Evolutionary conservation across 2,113 vertebrate species (phyloP).

Genomic region (Leptobrachium ailaonicum): DNA sequence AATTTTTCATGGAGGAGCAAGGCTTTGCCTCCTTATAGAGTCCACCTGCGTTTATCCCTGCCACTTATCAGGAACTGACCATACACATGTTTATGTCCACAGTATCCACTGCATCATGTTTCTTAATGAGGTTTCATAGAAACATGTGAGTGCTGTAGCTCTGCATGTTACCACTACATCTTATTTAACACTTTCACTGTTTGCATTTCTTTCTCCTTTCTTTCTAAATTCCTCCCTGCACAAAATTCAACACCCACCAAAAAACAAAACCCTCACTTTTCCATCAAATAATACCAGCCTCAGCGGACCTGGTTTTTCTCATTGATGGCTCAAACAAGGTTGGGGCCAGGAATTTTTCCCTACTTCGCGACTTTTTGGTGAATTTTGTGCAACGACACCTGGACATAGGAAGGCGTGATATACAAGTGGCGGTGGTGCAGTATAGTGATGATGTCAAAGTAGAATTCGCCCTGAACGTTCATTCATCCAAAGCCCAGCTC

Average conservation of each 20-base stretch:
- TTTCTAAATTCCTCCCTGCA: constrained; percentile 55
- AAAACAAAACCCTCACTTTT: constrained; percentile 21
- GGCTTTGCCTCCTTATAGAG: no score
- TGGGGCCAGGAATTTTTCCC: constrained; percentile 88
- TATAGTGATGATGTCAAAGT: constrained; percentile 81
- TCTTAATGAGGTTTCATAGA: constrained; percentile 78
- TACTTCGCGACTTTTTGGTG: constrained; percentile 87
- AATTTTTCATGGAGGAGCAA: no score
- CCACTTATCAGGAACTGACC: not conserved
- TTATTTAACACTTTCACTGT: constrained; percentile 90
- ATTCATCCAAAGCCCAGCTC: constrained; percentile 78
- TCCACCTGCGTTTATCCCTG: no score
- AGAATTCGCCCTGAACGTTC: constrained; percentile 84
- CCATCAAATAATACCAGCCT: constrained; percentile 86
- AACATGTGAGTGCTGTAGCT: constrained; percentile 71
- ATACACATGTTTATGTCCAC: constrained; percentile 6
- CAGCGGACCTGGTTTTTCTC: constrained; percentile 97
- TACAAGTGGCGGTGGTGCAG: constrained; percentile 87
- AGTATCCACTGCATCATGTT: constrained; percentile 67
- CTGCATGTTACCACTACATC: constrained; percentile 75
- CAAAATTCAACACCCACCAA: constrained; percentile 6
- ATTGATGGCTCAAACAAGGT: constrained; percentile 98
- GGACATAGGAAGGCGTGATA: constrained; percentile 80
- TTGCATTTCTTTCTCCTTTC: constrained; percentile 84
- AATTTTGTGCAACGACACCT: constrained; percentile 86